Evolutionary conservation across 2,797 vertebrate genomes (phyloP).

Genomic region (Salmo trutta): DNA sequence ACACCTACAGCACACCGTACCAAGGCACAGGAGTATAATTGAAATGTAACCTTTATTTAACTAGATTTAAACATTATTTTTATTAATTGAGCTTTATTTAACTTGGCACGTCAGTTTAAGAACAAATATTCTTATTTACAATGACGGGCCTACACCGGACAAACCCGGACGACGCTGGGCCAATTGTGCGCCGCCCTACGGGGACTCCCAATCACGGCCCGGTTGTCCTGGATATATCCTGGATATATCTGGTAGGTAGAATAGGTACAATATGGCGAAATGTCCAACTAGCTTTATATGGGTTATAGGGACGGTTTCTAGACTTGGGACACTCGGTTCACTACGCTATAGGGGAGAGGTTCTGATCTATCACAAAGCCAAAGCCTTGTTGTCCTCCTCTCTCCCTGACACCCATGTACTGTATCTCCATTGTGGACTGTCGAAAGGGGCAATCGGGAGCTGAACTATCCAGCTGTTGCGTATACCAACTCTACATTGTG

Average conservation of each 20-base stretch:
- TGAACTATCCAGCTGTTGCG: background rate
- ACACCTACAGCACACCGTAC: constrained; percentile 15
- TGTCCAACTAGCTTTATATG: background rate
- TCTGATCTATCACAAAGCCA: constrained; percentile 15
- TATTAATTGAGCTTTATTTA: too few relatives aligned
- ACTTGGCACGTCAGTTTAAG: too few relatives aligned
- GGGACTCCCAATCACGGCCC: too few relatives aligned
- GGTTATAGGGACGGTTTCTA: background rate
- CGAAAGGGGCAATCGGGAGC: background rate
- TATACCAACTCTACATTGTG: too few relatives aligned
- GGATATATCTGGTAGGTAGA: background rate
- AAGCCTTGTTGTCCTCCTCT: constrained; percentile 37
- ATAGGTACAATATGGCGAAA: background rate
- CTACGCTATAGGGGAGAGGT: too few relatives aligned
- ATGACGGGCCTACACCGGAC: too few relatives aligned
- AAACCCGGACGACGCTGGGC: too few relatives aligned
- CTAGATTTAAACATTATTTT: too few relatives aligned
- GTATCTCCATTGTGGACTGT: background rate
- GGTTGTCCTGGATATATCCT: too few relatives aligned
- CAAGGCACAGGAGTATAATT: background rate
- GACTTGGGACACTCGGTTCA: background rate
- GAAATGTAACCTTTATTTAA: too few relatives aligned
- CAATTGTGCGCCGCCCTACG: too few relatives aligned
- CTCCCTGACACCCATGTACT: constrained; percentile 25
- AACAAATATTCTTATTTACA: too few relatives aligned